A percentile compares a stretch with the other conserved stretches of the same genome.
phyloP scores from a whole-genome alignment of 2,797 vertebrate genomes.

The Chloroceryle inda region DNA sequence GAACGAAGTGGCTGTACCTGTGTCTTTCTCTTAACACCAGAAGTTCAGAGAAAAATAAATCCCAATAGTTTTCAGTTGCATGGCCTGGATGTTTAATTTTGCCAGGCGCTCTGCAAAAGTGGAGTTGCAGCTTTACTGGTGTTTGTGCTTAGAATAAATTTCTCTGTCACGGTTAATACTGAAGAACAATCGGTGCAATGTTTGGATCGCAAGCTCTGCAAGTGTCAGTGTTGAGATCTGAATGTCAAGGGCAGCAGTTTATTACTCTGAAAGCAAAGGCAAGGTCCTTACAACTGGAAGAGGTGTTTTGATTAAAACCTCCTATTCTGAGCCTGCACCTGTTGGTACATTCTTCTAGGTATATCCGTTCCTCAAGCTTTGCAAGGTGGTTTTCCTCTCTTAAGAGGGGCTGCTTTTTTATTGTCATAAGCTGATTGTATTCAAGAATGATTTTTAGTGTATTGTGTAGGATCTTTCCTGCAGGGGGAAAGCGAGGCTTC shows the following conservation, averaged over 20 bases:
- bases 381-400: neutral
- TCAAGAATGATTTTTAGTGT: neutral
- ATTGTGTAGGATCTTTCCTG: neutral
- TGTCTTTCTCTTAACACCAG: neutral
- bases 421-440: neutral
- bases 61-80: rapidly evolving
- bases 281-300: neutral
- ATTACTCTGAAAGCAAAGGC: neutral
- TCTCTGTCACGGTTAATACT: neutral
- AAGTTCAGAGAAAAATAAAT: neutral
- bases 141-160: neutral
- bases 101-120: neutral
- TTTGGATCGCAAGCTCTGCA: neutral
- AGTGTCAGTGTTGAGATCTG: neutral
- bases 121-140: neutral
- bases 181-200: rapidly evolving
- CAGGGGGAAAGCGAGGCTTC: neutral
- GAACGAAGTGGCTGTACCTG: rapidly evolving
- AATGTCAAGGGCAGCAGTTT: neutral
- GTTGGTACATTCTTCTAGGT: neutral
- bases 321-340: neutral
- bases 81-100: neutral
- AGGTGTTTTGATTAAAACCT: neutral
- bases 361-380: neutral
- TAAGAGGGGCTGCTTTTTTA: neutral